Conservation (phyloP, 1,140 invertebrate genomes). For the Orussus abietinus region DNA sequence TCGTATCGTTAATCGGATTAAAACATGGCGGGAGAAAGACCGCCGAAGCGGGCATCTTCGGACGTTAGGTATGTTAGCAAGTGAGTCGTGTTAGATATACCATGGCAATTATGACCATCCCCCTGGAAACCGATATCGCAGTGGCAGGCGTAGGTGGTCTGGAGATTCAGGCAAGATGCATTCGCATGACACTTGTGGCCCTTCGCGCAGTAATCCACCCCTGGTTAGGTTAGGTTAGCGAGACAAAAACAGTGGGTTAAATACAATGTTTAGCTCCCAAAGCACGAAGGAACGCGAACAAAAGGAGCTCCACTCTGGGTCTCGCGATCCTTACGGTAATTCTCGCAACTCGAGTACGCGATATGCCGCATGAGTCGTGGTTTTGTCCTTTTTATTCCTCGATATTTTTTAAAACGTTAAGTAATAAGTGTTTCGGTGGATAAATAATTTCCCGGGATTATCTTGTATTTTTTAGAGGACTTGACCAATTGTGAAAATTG, state of each 20-base stretch:
- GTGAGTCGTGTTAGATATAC: constrained; percentile 46
- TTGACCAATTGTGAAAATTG: too few relatives aligned
- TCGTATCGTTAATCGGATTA: neutral
- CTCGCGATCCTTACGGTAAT: neutral
- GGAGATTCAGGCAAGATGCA: constrained; percentile 79
- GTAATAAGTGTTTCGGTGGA: too few relatives aligned
- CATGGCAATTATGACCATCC: constrained; percentile 73
- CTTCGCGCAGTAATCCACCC: constrained; percentile 83
- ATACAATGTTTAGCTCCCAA: neutral
- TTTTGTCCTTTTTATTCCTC: too few relatives aligned
- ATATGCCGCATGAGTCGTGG: too few relatives aligned
- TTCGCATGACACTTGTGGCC: constrained; percentile 79
- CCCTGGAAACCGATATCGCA: constrained; percentile 79
- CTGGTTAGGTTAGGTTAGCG: constrained; percentile 55
- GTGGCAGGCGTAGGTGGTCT: constrained; percentile 79
- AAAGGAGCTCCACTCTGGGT: neutral
- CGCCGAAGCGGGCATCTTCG: too few relatives aligned
- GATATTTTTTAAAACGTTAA: too few relatives aligned
- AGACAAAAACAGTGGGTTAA: constrained; percentile 12
- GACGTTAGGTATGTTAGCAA: too few relatives aligned
- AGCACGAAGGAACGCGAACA: neutral
- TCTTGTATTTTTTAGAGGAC: too few relatives aligned
- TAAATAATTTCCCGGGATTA: too few relatives aligned
- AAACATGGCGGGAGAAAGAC: too few relatives aligned
- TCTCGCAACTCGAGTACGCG: constrained; percentile 10